Conservation (phyloP, 2,113 vertebrate species). For the Grammomys dolichurus region DNA sequence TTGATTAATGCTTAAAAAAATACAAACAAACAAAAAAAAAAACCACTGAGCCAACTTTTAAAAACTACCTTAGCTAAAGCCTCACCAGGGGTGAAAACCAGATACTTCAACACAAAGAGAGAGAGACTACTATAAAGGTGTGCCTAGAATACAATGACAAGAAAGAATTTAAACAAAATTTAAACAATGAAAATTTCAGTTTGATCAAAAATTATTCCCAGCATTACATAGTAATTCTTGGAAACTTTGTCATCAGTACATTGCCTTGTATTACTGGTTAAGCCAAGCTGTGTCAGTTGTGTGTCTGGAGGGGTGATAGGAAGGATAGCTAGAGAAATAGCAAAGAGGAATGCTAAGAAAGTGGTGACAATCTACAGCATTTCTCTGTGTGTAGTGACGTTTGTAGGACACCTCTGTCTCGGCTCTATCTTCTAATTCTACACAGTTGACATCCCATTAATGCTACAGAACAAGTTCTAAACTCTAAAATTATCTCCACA, state of each 20-base stretch:
- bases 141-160: constrained; percentile 24
- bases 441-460: constrained; percentile 3
- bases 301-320: background rate
- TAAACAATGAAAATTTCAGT: background rate
- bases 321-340: background rate
- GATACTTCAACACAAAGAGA: constrained; percentile 50
- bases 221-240: background rate
- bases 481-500: constrained; percentile 21
- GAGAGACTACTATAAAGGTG: constrained; percentile 63
- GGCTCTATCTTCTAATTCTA: background rate
- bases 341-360: background rate
- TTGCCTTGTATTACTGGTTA: background rate
- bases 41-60: constrained; percentile 55
- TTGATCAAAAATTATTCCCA: constrained; percentile 54
- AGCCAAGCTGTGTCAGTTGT: background rate
- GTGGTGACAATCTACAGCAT: background rate
- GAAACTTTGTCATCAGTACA: background rate
- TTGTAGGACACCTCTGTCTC: background rate
- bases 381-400: background rate
- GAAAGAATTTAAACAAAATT: constrained; percentile 46
- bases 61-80: constrained; percentile 20
- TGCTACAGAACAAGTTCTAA: constrained; percentile 38
- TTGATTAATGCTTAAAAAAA: background rate
- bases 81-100: background rate
- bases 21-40: background rate